Evolutionary conservation across 2,888 invertebrate genomes (phyloP).

Genomic region (Melipona bicolor): DNA sequence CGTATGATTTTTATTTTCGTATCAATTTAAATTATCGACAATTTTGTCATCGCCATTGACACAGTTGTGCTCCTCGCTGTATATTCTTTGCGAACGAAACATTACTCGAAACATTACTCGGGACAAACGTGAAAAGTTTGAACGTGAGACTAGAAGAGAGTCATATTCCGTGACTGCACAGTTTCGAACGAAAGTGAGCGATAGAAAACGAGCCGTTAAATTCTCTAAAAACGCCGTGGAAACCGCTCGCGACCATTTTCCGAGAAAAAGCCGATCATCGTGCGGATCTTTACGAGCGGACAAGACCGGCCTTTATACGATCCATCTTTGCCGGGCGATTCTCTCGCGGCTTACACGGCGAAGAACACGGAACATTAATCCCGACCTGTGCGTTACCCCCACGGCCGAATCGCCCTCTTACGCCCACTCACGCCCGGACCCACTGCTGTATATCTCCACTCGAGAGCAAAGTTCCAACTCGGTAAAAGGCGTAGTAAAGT

Average conservation of each 20-base stretch:
- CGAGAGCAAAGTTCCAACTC: not conserved
- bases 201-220: not conserved
- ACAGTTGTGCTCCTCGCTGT: too few relatives aligned
- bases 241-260: not conserved
- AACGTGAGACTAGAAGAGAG: too few relatives aligned
- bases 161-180: too few relatives aligned
- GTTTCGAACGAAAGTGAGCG: not conserved
- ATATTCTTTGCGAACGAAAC: too few relatives aligned
- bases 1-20: too few relatives aligned
- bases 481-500: not conserved
- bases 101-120: too few relatives aligned
- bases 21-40: too few relatives aligned
- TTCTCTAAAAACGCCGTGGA: not conserved
- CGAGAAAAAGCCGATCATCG: not conserved
- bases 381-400: not conserved
- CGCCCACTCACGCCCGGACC: too few relatives aligned
- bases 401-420: conserved; percentile 6
- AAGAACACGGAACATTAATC: conserved; percentile 33
- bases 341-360: not conserved
- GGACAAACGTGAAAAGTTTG: too few relatives aligned
- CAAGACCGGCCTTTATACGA: not conserved
- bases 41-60: too few relatives aligned
- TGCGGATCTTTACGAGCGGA: not conserved
- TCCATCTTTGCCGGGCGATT: not conserved
- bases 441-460: not conserved